These are phyloP conservation scores for Drosophila ustulata DNA, from an alignment of 2,888 invertebrate species.

Conservation along the genomic window DNA sequence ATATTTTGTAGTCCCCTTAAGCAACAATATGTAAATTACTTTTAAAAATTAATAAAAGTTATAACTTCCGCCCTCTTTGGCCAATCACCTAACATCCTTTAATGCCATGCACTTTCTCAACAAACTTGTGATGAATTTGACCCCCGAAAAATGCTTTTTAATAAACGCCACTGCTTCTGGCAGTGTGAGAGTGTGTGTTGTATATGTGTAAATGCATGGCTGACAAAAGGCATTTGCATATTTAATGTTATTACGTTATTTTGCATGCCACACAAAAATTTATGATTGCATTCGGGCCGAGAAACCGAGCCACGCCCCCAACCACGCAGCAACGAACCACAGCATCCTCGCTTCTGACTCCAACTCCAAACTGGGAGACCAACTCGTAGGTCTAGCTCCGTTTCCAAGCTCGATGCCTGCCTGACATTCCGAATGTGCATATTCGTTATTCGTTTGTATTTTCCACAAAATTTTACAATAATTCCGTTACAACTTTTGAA, in stretches of 20 bases:
- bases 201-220: conserved; percentile 68
- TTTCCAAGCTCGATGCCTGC: background rate
- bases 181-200: conserved; percentile 7
- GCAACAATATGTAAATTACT: background rate
- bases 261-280: conserved; percentile 77
- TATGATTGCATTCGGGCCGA: conserved; percentile 70
- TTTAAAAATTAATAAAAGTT: background rate
- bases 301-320: conserved; percentile 8
- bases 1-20: too few species aligned
- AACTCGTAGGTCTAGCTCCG: conserved; percentile 3
- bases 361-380: background rate
- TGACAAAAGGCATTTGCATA: conserved; percentile 81
- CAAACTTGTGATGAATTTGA: conserved; percentile 1
- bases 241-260: conserved; percentile 81
- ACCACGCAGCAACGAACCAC: background rate
- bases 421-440: conserved; percentile 47
- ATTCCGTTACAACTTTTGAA: conserved; percentile 71
- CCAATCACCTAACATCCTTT: background rate
- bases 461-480: conserved; percentile 73
- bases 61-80: background rate
- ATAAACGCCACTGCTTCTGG: conserved; percentile 13
- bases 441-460: conserved; percentile 60
- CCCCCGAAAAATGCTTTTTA: background rate
- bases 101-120: background rate
- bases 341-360: background rate